Conservation (phyloP, 2,113 vertebrate species). For the Rhipidura dahli region DNA sequence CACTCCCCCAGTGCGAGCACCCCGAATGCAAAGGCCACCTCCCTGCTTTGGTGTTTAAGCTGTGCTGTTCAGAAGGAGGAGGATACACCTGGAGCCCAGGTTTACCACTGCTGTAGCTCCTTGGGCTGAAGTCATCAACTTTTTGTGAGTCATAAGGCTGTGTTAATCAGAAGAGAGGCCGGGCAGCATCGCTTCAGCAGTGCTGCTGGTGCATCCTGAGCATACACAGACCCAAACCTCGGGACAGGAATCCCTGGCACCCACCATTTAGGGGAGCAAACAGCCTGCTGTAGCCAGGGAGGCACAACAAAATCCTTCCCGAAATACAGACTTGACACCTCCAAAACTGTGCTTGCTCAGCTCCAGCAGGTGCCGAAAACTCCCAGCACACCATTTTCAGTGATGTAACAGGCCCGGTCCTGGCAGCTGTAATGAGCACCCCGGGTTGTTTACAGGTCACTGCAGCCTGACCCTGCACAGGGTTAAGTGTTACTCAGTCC, state of each 20-base stretch:
- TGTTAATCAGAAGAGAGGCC: not conserved
- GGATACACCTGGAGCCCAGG: not conserved
- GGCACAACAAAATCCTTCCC: not conserved
- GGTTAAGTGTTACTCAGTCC: not conserved
- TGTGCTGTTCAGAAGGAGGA: not conserved
- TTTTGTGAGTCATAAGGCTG: not conserved
- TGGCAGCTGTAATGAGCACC: not conserved
- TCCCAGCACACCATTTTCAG: fast-evolving
- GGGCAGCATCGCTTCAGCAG: not conserved
- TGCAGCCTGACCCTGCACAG: not conserved
- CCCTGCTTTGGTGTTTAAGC: not conserved
- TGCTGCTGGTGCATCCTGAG: not conserved
- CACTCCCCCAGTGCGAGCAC: not conserved
- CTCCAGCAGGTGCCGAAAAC: not conserved
- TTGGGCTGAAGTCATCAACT: not conserved
- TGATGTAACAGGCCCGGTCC: not conserved
- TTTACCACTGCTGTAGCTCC: not conserved
- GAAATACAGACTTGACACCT: not conserved
- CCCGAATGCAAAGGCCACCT: not conserved
- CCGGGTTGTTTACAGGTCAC: not conserved
- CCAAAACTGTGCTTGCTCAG: fast-evolving
- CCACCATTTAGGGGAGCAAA: not conserved
- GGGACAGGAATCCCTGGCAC: not conserved
- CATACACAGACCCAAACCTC: not conserved
- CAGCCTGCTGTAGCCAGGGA: not conserved